Evolutionary conservation across 2,797 vertebrate species (phyloP).

Genomic region (Brachymystax lenok): DNA sequence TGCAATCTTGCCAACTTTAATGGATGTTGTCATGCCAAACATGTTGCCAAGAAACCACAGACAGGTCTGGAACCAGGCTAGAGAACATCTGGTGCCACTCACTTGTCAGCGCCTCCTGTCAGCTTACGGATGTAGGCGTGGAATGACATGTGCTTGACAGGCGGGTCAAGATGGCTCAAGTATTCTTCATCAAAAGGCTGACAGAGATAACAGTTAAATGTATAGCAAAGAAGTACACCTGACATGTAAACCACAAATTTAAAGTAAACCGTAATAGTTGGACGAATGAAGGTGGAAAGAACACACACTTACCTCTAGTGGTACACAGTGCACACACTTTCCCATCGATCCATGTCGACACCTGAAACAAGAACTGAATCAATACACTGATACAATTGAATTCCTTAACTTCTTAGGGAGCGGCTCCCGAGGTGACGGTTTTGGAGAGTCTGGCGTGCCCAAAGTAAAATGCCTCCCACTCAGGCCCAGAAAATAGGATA

Average conservation of each 20-base stretch:
- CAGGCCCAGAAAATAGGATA: no score
- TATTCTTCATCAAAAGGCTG: slow-evolving; percentile 99
- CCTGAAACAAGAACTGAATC: slow-evolving; percentile 64
- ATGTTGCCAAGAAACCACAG: not conserved
- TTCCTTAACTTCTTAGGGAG: no score
- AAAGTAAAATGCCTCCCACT: no score
- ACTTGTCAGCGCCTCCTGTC: slow-evolving; percentile 98
- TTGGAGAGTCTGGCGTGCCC: no score
- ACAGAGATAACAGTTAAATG: slow-evolving; percentile 30
- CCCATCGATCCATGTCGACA: slow-evolving; percentile 94
- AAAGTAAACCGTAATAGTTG: not conserved
- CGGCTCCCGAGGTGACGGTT: no score
- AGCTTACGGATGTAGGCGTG: slow-evolving; percentile 98
- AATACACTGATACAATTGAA: not conserved
- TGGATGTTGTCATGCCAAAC: no score
- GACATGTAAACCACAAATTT: not conserved
- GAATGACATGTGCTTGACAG: slow-evolving; percentile 99
- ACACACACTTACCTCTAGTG: slow-evolving; percentile 85
- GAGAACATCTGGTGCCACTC: slow-evolving; percentile 54
- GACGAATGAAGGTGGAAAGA: not conserved
- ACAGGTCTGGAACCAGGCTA: not conserved
- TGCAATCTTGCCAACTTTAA: no score
- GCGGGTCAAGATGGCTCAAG: slow-evolving; percentile 97
- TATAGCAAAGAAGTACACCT: not conserved
- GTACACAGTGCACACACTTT: slow-evolving; percentile 97